phyloP scores from a whole-genome alignment of 2,113 vertebrate genomes.

The Phaethon lepturus region DNA sequence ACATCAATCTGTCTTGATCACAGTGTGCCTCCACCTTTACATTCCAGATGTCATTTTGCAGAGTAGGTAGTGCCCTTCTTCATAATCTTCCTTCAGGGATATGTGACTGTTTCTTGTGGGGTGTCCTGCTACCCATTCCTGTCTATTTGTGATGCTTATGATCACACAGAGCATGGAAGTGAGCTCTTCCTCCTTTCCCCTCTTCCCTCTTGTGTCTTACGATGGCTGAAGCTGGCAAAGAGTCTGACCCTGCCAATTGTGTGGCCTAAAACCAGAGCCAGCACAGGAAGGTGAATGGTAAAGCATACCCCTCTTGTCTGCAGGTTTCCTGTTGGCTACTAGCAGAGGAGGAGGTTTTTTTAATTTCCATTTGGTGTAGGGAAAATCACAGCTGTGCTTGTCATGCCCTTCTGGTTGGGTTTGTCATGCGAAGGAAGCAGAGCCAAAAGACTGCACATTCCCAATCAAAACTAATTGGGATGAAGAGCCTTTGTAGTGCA shows the following conservation, averaged over 20 bases:
- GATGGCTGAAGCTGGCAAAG: neutral
- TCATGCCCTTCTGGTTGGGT: conserved; percentile 65
- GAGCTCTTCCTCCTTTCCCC: neutral
- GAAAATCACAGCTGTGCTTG: conserved; percentile 68
- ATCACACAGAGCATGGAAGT: neutral
- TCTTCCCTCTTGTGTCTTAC: neutral
- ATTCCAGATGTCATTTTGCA: neutral
- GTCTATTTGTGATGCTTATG: neutral
- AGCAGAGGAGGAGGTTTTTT: conserved; percentile 16
- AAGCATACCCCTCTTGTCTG: conserved; percentile 35
- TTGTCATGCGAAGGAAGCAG: conserved; percentile 73
- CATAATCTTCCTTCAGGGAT: neutral
- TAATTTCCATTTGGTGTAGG: conserved; percentile 60
- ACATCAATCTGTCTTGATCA: neutral
- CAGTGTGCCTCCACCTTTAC: neutral
- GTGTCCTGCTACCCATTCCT: neutral
- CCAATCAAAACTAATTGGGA: conserved; percentile 74
- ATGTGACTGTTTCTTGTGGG: neutral
- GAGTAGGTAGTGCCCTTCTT: neutral
- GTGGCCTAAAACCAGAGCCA: conserved; percentile 22
- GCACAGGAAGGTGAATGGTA: conserved; percentile 59
- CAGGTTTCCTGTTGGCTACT: conserved; percentile 67
- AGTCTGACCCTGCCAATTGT: neutral
- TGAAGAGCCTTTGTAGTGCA: conserved; percentile 63
- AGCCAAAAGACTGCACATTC: conserved; percentile 73